A percentile compares a stretch with the other conserved stretches of the same genome.
Evolutionary conservation across 2,113 vertebrate genomes (phyloP).

Genomic region (Pyxicephalus adspersus): DNA sequence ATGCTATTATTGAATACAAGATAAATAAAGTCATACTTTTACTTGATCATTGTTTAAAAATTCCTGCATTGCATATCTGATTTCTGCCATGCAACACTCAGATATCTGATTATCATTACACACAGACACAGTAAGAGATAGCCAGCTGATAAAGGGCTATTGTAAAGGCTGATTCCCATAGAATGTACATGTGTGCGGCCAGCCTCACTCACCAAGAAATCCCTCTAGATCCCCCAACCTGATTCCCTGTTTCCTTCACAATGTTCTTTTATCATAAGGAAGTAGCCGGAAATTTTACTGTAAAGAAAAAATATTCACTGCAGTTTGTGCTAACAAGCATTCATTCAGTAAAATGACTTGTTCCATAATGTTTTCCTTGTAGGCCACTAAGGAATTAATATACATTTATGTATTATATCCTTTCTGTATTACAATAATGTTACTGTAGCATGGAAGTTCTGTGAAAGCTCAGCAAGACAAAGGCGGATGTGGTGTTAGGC

Average conservation of each 20-base stretch:
- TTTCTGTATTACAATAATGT: not conserved
- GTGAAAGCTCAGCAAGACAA: not conserved
- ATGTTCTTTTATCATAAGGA: not conserved
- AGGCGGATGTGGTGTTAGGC: not conserved
- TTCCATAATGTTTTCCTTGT: constrained; percentile 16
- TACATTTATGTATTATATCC: constrained; percentile 35
- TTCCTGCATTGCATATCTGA: no score
- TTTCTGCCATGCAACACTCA: no score
- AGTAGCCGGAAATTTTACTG: constrained; percentile 8
- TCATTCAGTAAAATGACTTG: constrained; percentile 33
- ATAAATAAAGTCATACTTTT: no score
- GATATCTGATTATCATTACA: no score
- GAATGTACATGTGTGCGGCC: no score
- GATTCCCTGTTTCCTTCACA: not conserved
- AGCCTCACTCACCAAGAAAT: no score
- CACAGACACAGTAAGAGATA: no score
- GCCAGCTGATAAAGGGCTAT: no score
- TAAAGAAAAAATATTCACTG: constrained; percentile 4
- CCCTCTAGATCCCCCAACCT: not conserved
- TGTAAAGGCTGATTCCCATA: no score
- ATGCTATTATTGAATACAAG: no score
- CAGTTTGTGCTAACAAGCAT: constrained; percentile 16
- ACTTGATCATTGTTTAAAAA: no score
- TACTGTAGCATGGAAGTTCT: not conserved
- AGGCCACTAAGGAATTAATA: constrained; percentile 29